Evolutionary conservation across 2,797 vertebrate genomes (phyloP).

Genomic region (Tragelaphus eurycerus): DNA sequence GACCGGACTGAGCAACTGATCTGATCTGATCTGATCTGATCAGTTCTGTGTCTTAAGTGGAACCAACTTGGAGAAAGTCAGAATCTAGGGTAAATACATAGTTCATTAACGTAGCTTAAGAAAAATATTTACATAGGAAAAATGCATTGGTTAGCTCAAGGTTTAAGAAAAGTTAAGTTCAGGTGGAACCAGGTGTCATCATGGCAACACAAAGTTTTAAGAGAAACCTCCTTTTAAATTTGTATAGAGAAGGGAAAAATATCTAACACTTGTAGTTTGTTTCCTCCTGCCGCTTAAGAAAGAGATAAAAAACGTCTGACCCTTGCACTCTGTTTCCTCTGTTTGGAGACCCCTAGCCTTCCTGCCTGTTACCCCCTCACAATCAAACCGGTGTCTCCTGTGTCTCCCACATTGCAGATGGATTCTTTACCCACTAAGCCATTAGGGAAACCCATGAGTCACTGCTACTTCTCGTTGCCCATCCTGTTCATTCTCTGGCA

Average conservation of each 20-base stretch:
- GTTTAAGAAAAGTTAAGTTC: not conserved
- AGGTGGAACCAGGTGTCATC: not conserved
- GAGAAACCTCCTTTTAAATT: not conserved
- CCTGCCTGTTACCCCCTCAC: not conserved
- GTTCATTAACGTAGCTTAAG: not conserved
- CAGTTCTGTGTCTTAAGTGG: not conserved
- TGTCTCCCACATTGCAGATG: not conserved
- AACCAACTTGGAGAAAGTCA: not conserved
- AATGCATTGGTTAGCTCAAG: not conserved
- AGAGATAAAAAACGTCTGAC: not conserved
- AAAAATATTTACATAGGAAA: not conserved
- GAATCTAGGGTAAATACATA: not conserved
- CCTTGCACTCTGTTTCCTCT: not conserved
- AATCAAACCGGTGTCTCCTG: not conserved
- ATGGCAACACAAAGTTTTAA: not conserved
- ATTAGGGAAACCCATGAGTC: not conserved
- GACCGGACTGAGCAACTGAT: too few relatives aligned
- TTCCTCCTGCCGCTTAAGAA: not conserved
- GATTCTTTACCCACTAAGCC: not conserved
- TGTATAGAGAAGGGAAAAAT: not conserved
- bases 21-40: too few relatives aligned
- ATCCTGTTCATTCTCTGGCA: not conserved
- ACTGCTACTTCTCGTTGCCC: not conserved
- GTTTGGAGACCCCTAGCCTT: not conserved
- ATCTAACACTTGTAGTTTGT: not conserved